phyloP scores from a whole-genome alignment of 2,797 vertebrate genomes.

The Mionectes olivaceus region DNA sequence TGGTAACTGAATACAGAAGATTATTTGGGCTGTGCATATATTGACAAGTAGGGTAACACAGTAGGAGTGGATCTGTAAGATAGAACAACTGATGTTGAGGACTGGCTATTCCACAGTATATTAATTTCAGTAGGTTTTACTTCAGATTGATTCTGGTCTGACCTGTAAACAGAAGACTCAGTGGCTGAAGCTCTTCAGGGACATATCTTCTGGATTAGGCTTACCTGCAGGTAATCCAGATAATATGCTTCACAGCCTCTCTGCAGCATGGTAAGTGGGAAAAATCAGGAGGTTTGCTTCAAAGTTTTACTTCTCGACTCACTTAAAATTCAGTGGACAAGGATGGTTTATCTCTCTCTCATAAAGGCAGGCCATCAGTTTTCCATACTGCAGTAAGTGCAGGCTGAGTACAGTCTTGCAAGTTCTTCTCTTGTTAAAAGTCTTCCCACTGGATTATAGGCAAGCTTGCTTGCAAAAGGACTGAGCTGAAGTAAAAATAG shows the following conservation, averaged over 20 bases:
- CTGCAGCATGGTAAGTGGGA: neutral
- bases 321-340: neutral
- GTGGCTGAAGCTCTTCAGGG: neutral
- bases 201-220: neutral
- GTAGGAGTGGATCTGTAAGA: neutral
- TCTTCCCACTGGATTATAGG: neutral
- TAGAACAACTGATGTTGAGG: neutral
- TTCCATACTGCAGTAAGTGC: neutral
- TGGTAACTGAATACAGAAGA: neutral
- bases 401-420: neutral
- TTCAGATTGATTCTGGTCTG: neutral
- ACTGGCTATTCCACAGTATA: neutral
- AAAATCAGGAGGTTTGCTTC: neutral
- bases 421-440: neutral
- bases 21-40: neutral
- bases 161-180: neutral
- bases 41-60: neutral
- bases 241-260: neutral
- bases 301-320: neutral
- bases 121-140: neutral
- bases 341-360: neutral
- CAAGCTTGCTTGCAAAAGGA: neutral
- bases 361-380: neutral
- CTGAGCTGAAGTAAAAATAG: neutral
- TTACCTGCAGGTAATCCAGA: neutral